phyloP scores from a whole-genome alignment of 2,113 vertebrate species.

The Sclerurus mexicanus region DNA sequence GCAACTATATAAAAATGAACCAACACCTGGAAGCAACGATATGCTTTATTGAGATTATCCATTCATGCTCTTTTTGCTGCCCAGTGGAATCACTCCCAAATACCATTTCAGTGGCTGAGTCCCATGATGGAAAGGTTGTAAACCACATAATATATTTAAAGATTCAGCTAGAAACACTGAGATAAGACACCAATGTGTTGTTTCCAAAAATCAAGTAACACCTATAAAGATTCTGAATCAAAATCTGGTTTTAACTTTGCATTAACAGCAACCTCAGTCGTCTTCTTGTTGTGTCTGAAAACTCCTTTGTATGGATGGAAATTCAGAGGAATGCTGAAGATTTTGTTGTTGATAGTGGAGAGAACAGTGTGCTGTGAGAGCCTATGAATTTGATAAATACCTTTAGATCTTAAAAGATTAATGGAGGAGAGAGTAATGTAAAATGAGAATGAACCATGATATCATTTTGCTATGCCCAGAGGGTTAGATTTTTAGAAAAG shows the following conservation, averaged over 20 bases:
- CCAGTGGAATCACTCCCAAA: slow-evolving; percentile 48
- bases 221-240: slow-evolving; percentile 11
- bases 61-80: slow-evolving; percentile 59
- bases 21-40: slow-evolving; percentile 70
- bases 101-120: slow-evolving; percentile 47
- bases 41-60: slow-evolving; percentile 46
- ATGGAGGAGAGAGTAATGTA: background rate
- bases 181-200: background rate
- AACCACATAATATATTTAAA: slow-evolving; percentile 32
- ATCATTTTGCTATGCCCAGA: background rate
- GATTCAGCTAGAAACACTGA: slow-evolving; percentile 37
- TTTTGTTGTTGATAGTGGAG: background rate
- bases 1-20: slow-evolving; percentile 56
- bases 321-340: background rate
- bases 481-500: background rate
- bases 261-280: background rate
- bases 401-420: slow-evolving; percentile 14
- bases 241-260: slow-evolving; percentile 30
- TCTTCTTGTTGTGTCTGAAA: background rate
- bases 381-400: background rate
- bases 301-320: background rate
- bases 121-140: slow-evolving; percentile 20
- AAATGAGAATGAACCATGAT: background rate
- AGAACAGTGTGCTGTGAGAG: background rate
- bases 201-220: slow-evolving; percentile 57